Conservation (phyloP, 2,113 vertebrate genomes). For the Hoplias malabaricus region DNA sequence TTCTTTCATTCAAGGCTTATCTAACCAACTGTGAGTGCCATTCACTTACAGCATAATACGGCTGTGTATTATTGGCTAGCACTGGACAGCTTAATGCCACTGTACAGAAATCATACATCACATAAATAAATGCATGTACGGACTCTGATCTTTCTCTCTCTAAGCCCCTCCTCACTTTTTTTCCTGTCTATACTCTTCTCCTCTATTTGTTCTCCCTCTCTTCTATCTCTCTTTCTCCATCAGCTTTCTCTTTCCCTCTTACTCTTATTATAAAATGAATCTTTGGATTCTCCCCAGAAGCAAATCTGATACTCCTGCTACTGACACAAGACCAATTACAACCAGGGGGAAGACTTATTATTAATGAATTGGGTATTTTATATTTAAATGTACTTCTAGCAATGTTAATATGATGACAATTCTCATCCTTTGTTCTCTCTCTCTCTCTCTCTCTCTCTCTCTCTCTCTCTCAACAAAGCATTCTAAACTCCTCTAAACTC, state of each 20-base stretch:
- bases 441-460: not conserved
- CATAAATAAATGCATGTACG: not conserved
- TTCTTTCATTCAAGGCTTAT: not conserved
- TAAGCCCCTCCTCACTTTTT: not conserved
- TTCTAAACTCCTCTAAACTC: not conserved
- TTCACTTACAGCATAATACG: not conserved
- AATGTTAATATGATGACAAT: no score
- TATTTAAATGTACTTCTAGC: no score
- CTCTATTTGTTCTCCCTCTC: no score
- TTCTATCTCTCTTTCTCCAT: not conserved
- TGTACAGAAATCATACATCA: not conserved
- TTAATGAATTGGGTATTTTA: no score
- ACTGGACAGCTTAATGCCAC: not conserved
- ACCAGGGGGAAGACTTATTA: no score
- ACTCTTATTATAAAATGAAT: no score
- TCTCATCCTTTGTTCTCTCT: no score
- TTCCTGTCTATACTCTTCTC: no score
- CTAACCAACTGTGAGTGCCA: not conserved
- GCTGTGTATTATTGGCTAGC: not conserved
- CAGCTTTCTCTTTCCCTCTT: not conserved
- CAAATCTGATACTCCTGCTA: no score
- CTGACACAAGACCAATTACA: no score
- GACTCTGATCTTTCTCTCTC: no score
- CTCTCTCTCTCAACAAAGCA: not conserved
- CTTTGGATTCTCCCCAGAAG: no score